These are phyloP conservation scores for Phoeniculus purpureus DNA, from an alignment of 2,797 vertebrate genomes.

Conservation along the genomic window DNA sequence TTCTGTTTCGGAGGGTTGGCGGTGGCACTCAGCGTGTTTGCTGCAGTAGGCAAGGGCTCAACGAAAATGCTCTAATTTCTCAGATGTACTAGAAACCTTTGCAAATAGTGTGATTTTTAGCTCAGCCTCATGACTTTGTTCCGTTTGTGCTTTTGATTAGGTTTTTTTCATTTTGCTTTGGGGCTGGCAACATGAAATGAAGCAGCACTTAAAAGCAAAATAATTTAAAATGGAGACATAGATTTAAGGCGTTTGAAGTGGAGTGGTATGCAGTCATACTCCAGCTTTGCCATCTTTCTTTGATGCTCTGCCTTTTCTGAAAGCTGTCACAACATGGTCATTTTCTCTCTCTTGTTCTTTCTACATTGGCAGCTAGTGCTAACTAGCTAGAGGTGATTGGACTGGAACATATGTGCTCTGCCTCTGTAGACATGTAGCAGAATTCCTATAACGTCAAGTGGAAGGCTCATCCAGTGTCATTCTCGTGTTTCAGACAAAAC, in stretches of 20 bases:
- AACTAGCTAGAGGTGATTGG: not conserved
- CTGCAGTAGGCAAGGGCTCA: rapidly evolving
- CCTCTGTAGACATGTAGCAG: not conserved
- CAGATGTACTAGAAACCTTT: not conserved
- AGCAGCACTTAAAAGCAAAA: not conserved
- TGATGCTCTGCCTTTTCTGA: not conserved
- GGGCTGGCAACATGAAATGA: not conserved
- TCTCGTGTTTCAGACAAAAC: not conserved
- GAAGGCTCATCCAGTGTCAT: not conserved
- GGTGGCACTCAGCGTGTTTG: rapidly evolving
- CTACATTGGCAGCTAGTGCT: not conserved
- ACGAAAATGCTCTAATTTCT: rapidly evolving
- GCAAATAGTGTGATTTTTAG: not conserved
- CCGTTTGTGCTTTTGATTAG: not conserved
- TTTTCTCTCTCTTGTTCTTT: not conserved
- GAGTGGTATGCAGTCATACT: not conserved
- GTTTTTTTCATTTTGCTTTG: not conserved
- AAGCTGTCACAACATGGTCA: not conserved
- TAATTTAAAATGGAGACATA: not conserved
- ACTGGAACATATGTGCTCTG: not conserved
- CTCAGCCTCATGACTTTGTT: not conserved
- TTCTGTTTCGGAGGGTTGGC: not conserved
- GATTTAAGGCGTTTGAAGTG: not conserved
- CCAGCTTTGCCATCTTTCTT: not conserved
- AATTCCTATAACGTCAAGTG: not conserved